Conservation (phyloP, 2,888 invertebrate genomes). For the Synergus itoensis region DNA sequence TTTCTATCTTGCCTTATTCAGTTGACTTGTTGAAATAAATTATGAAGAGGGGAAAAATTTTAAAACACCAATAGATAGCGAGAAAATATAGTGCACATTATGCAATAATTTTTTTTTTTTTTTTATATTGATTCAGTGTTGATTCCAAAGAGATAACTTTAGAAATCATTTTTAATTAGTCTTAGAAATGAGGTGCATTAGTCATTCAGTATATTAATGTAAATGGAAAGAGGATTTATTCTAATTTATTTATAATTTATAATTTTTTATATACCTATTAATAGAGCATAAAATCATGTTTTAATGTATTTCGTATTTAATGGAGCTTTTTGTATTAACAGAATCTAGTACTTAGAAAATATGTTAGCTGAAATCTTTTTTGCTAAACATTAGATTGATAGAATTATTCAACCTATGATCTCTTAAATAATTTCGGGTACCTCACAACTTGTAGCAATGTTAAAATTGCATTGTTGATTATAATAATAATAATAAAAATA, state of each 20-base stretch:
- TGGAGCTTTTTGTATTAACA: not conserved
- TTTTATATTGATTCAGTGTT: not conserved
- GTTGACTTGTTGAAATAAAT: not conserved
- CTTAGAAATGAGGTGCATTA: not conserved
- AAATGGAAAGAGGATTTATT: not conserved
- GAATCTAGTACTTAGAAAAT: not conserved
- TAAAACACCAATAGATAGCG: not conserved
- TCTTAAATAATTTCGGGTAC: not conserved
- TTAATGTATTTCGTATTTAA: not conserved
- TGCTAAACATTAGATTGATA: not conserved
- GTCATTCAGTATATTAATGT: not conserved
- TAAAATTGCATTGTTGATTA: slow-evolving; percentile 31
- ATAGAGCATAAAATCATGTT: not conserved
- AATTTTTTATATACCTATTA: not conserved
- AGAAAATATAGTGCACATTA: not conserved
- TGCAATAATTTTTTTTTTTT: not conserved
- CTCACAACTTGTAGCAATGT: slow-evolving; percentile 35
- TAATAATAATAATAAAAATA: slow-evolving; percentile 41
- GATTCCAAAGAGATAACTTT: not conserved
- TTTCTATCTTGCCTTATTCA: not conserved
- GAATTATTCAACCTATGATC: not conserved
- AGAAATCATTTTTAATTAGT: not conserved
- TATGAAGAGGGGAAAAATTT: not conserved
- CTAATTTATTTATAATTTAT: not conserved
- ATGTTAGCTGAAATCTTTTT: not conserved